Evolutionary conservation across 1,140 invertebrate species (phyloP).

Genomic region (Eupeodes corollae): DNA sequence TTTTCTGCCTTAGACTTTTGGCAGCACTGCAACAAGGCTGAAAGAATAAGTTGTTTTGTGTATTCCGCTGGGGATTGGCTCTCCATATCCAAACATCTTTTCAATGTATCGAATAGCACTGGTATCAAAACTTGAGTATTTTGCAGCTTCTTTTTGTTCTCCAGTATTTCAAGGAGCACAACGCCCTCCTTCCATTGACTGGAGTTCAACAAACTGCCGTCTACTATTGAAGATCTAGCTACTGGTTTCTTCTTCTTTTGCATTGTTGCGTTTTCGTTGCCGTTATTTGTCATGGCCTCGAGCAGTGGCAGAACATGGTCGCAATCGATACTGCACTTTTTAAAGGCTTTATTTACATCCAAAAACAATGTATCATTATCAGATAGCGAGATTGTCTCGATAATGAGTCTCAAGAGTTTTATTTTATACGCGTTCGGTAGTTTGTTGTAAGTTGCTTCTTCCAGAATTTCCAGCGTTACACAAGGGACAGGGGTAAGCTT

Average conservation of each 20-base stretch:
- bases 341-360: conserved; percentile 50
- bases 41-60: conserved; percentile 73
- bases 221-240: too few species aligned
- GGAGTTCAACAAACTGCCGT: conserved; percentile 33
- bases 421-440: conserved; percentile 38
- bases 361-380: conserved; percentile 46
- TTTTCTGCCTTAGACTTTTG: conserved; percentile 40
- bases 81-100: conserved; percentile 66
- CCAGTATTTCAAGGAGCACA: conserved; percentile 70
- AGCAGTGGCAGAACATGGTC: conserved; percentile 49
- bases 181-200: conserved; percentile 65
- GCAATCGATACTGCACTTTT: conserved; percentile 56
- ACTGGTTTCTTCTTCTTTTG: too few species aligned
- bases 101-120: conserved; percentile 68
- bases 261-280: too few species aligned
- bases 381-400: conserved; percentile 41
- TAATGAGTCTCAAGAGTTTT: conserved; percentile 36
- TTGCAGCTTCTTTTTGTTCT: conserved; percentile 61
- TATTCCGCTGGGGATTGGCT: conserved; percentile 79
- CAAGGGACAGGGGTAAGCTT: conserved; percentile 25
- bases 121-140: conserved; percentile 55
- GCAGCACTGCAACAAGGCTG: conserved; percentile 62
- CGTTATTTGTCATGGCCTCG: conserved; percentile 10
- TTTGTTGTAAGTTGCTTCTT: conserved; percentile 43
- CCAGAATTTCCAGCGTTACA: conserved; percentile 36